Evolutionary conservation across 2,888 invertebrate genomes (phyloP), one percentile per base, ranked within the genome.

Genomic region (Xanthia togata): DNA sequence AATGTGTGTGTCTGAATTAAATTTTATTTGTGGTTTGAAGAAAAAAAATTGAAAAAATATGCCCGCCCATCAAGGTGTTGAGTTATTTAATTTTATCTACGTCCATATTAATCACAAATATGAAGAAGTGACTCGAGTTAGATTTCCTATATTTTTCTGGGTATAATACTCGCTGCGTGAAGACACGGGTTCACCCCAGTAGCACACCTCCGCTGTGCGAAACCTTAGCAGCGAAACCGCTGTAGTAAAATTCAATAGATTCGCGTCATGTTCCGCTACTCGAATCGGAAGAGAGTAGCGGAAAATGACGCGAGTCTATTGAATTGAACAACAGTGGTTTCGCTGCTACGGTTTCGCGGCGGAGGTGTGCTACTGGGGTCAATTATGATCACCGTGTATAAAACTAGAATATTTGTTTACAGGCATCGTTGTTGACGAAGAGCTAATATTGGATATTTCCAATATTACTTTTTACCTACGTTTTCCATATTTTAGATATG

Each of bases 401-500:
- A 20, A 62, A 55, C 26, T 81, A 81, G 20, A 57, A 74, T 62
- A 77, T 75, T 63, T 74, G 77, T 78, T 81, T 38, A n/a, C 31
- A 14, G 31, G 47, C n/a, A 55, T 55, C 55, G 11, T 8, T 63
- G 14, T 47, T 81, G 62, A 74, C 60, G 6, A 77, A n/a, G 20
- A 57, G 50, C 38, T 73, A 73, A 64, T 74, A 73, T 73, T 81
- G 41, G 47, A 64, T 74, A 57, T 44, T 64, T 23, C 35, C 35
- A 73, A 64, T 74, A 74, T 81, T 47, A 73, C 63, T 50, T 63
- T 79, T 81, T 31, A 74, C 63, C 57, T n/a, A 35, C 57, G 35
- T 23, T 57, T 64, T 50, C 47, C n/a, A 64, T 50, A 57, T 74
- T 73, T 63, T n/a, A n/a, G 23, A n/a, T 35, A 59, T 35, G 38